A percentile compares a stretch with the other conserved stretches of the same genome.
These are phyloP conservation scores for Malurus elegans DNA, from an alignment of 2,113 vertebrate species.

Conservation along the genomic window DNA sequence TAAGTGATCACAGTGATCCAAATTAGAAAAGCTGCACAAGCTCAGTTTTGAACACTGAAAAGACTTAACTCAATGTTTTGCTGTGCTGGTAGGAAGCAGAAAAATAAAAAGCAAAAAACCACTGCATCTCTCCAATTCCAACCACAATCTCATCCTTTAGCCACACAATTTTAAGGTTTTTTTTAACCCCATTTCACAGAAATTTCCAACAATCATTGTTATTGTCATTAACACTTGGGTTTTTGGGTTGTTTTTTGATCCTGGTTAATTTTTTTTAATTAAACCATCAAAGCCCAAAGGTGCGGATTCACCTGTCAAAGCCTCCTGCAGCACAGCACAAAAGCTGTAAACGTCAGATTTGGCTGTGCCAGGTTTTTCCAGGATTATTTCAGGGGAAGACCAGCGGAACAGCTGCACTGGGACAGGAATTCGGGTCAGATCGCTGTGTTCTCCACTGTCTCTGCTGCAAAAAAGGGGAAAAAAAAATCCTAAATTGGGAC, in stretches of 20 bases:
- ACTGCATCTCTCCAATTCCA: neutral
- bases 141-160: neutral
- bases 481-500: neutral
- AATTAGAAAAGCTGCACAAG: neutral
- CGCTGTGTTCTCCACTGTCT: slow-evolving; percentile 59
- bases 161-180: neutral
- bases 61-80: neutral
- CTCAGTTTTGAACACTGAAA: neutral
- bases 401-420: slow-evolving; percentile 75
- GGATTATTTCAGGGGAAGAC: slow-evolving; percentile 78
- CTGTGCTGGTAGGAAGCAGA: neutral
- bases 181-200: neutral
- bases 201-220: neutral
- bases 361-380: slow-evolving; percentile 40
- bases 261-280: neutral
- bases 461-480: slow-evolving; percentile 49
- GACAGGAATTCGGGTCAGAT: slow-evolving; percentile 69
- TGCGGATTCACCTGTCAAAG: slow-evolving; percentile 71
- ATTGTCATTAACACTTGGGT: neutral
- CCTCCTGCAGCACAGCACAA: slow-evolving; percentile 76
- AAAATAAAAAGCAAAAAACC: neutral
- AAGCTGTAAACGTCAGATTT: slow-evolving; percentile 77
- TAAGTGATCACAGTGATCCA: neutral
- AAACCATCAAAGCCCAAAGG: neutral
- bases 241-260: neutral